Percentiles rank a stretch among this genome's conserved stretches.
phyloP scores from a whole-genome alignment of 2,797 vertebrate genomes.

The Poliocrania exsul region DNA sequence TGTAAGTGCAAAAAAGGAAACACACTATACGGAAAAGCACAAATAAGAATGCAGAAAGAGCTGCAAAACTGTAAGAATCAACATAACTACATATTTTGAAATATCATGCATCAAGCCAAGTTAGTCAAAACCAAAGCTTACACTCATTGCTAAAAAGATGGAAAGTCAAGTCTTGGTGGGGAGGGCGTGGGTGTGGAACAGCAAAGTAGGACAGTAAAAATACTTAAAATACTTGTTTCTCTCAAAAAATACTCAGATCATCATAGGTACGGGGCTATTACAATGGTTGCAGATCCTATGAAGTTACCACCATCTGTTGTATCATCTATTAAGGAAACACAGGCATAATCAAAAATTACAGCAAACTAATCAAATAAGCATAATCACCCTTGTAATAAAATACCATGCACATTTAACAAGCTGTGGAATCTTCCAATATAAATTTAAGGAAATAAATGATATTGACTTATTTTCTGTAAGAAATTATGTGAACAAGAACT shows the following conservation, averaged over 20 bases:
- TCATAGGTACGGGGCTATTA: not conserved
- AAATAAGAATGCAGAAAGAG: not conserved
- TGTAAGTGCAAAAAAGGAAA: not conserved
- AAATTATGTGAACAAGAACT: not conserved
- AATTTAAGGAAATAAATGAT: not conserved
- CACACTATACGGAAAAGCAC: not conserved
- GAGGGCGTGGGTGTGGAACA: not conserved
- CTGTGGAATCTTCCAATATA: not conserved
- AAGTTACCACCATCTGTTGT: constrained; percentile 13
- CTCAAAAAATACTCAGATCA: not conserved
- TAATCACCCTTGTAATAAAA: not conserved
- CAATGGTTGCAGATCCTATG: not conserved
- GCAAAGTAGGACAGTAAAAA: not conserved
- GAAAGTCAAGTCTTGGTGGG: not conserved
- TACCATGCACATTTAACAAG: not conserved
- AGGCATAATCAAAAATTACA: not conserved
- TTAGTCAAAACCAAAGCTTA: not conserved
- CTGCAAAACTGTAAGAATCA: not conserved
- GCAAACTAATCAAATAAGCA: not conserved
- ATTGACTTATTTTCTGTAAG: not conserved
- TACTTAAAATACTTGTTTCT: not conserved
- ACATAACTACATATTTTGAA: not conserved
- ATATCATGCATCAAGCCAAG: not conserved
- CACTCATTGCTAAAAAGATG: not conserved
- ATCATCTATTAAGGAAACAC: constrained; percentile 8